These are phyloP conservation scores for Drosophila rhopaloa DNA, from an alignment of 1,140 invertebrate genomes.

Conservation along the genomic window DNA sequence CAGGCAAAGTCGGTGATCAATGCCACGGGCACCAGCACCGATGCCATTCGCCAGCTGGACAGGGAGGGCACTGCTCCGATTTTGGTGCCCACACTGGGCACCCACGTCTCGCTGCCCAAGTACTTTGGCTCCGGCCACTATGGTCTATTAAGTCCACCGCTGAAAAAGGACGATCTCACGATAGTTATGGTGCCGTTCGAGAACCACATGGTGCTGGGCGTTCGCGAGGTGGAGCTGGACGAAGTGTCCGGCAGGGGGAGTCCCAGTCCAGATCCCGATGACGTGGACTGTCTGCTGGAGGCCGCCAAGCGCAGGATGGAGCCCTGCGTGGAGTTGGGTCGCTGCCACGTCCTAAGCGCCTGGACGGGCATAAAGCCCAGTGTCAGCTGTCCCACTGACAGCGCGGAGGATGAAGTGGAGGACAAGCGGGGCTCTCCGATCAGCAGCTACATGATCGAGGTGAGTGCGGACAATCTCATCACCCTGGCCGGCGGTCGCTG, in stretches of 20 bases:
- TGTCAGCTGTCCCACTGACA: slow-evolving; percentile 28
- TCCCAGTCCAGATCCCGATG: slow-evolving; percentile 8
- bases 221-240: background rate
- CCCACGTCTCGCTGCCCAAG: slow-evolving; percentile 43
- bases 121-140: slow-evolving; percentile 57
- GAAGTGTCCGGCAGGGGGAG: background rate
- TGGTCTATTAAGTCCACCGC: slow-evolving; percentile 47
- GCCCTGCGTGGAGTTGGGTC: slow-evolving; percentile 28
- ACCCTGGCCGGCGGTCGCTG: slow-evolving; percentile 59
- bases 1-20: slow-evolving; percentile 52
- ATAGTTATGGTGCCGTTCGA: slow-evolving; percentile 63
- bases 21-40: slow-evolving; percentile 55
- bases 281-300: slow-evolving; percentile 31
- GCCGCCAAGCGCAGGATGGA: slow-evolving; percentile 22
- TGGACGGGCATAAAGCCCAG: slow-evolving; percentile 50
- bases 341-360: slow-evolving; percentile 54
- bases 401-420: background rate
- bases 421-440: background rate
- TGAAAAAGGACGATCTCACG: background rate
- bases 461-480: slow-evolving; percentile 49
- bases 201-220: slow-evolving; percentile 39
- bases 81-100: slow-evolving; percentile 33
- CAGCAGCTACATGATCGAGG: slow-evolving; percentile 46
- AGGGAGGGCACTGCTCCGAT: slow-evolving; percentile 32
- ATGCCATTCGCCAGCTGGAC: slow-evolving; percentile 47